These are phyloP conservation scores for Prosapia bicincta DNA, from an alignment of 2,888 invertebrate species.

Conservation along the genomic window DNA sequence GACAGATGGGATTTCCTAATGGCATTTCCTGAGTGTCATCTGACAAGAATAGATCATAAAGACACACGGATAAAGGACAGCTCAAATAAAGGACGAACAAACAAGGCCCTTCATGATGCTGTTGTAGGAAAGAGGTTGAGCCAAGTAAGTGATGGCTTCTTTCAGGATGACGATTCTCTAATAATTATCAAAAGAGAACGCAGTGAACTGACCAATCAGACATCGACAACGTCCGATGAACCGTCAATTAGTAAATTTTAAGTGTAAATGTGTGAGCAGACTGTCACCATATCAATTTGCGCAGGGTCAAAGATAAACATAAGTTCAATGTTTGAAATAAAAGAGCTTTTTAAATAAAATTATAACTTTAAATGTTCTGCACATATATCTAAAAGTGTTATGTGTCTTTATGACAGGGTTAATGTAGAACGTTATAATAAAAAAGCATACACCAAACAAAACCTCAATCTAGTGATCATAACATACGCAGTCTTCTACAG, in stretches of 20 bases:
- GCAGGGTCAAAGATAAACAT: too few species aligned
- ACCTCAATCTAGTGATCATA: too few species aligned
- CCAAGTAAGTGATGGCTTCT: conserved; percentile 26
- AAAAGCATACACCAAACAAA: too few species aligned
- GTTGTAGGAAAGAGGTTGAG: conserved; percentile 28
- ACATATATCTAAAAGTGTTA: too few species aligned
- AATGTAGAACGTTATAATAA: too few species aligned
- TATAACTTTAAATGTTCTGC: too few species aligned
- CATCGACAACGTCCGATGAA: conserved; percentile 24
- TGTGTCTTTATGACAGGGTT: too few species aligned
- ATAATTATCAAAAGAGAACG: conserved; percentile 20
- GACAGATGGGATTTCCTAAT: conserved; percentile 35
- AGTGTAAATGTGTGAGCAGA: too few species aligned
- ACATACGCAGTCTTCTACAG: too few species aligned
- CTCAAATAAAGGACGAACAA: conserved; percentile 21
- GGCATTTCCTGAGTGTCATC: conserved; percentile 30
- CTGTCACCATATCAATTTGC: too few species aligned
- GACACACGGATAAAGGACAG: conserved; percentile 24
- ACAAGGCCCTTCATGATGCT: conserved; percentile 29
- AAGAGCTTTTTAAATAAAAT: too few species aligned
- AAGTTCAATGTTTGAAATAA: too few species aligned
- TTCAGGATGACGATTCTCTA: conserved; percentile 21
- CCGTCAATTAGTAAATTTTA: conserved; percentile 27
- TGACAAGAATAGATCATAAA: conserved; percentile 20
- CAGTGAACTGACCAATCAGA: conserved; percentile 23